A percentile compares a stretch with the other conserved stretches of the same genome.
These are phyloP conservation scores for Rotaria macrura DNA, from an alignment of 2,888 invertebrate species.

Conservation along the genomic window DNA sequence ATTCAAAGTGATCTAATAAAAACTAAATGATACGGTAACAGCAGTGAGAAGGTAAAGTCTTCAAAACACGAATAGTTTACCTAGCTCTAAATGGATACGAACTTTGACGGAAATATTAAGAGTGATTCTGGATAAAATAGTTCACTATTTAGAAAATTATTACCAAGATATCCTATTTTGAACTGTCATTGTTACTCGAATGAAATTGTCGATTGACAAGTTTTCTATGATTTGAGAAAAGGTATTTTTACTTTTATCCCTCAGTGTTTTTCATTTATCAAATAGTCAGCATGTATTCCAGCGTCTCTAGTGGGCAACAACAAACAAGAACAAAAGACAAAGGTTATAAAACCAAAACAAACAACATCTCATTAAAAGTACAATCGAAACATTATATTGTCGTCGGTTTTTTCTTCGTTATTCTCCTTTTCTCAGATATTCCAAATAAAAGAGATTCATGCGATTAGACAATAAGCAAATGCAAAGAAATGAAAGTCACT, in stretches of 20 bases:
- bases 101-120: too few relatives aligned
- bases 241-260: background rate
- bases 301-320: background rate
- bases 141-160: too few relatives aligned
- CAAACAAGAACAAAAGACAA: background rate
- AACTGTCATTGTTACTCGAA: too few relatives aligned
- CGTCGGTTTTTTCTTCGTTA: background rate
- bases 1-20: too few relatives aligned
- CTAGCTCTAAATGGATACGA: too few relatives aligned
- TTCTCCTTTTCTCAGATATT: background rate
- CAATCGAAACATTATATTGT: background rate
- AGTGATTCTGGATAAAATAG: too few relatives aligned
- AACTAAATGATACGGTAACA: too few relatives aligned
- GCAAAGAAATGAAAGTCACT: background rate
- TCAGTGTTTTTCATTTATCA: background rate
- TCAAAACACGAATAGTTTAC: too few relatives aligned
- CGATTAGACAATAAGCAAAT: background rate
- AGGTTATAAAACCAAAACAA: background rate
- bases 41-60: too few relatives aligned
- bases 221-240: too few relatives aligned
- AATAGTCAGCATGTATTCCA: background rate
- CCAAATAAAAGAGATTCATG: background rate
- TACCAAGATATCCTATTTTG: too few relatives aligned
- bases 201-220: too few relatives aligned
- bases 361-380: background rate